Conservation (phyloP, 2,888 invertebrate species). For the Allophyes oxyacanthae region DNA sequence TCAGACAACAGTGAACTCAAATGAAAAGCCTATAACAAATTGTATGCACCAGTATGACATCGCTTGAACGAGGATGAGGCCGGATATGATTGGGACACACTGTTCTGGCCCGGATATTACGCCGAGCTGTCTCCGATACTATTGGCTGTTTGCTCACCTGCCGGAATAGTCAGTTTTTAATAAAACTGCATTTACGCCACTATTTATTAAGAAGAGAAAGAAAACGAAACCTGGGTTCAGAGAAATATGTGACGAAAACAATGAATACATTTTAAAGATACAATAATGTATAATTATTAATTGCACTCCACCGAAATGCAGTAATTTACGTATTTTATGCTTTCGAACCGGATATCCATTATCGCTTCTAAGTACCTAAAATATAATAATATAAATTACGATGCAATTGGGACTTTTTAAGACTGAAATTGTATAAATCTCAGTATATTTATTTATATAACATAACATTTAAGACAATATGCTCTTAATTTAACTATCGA, state of each 20-base stretch:
- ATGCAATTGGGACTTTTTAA: too few species aligned
- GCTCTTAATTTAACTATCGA: too few species aligned
- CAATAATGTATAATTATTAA: slow-evolving; percentile 15
- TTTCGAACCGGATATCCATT: too few species aligned
- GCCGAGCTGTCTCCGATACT: slow-evolving; percentile 56
- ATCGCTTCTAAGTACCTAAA: too few species aligned
- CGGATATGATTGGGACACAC: slow-evolving; percentile 68
- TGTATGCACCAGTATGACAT: slow-evolving; percentile 39
- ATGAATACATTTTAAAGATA: slow-evolving; percentile 13
- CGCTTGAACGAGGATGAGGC: slow-evolving; percentile 29
- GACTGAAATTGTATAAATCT: too few species aligned
- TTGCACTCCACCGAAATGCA: slow-evolving; percentile 1
- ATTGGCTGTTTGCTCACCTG: slow-evolving; percentile 59
- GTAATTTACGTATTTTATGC: background rate
- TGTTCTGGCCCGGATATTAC: slow-evolving; percentile 71
- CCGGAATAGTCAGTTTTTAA: slow-evolving; percentile 38
- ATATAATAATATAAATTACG: too few species aligned
- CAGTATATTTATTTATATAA: too few species aligned
- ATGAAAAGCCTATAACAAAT: slow-evolving; percentile 29
- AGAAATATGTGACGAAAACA: background rate
- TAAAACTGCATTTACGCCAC: slow-evolving; percentile 36
- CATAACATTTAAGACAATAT: too few species aligned
- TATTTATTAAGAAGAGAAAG: slow-evolving; percentile 34
- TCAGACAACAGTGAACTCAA: slow-evolving; percentile 3
- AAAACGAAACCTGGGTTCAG: background rate